Evolutionary conservation across 1,140 invertebrate species (phyloP), one percentile per base, ranked within the genome.

Genomic region (Trichoplusia ni): DNA sequence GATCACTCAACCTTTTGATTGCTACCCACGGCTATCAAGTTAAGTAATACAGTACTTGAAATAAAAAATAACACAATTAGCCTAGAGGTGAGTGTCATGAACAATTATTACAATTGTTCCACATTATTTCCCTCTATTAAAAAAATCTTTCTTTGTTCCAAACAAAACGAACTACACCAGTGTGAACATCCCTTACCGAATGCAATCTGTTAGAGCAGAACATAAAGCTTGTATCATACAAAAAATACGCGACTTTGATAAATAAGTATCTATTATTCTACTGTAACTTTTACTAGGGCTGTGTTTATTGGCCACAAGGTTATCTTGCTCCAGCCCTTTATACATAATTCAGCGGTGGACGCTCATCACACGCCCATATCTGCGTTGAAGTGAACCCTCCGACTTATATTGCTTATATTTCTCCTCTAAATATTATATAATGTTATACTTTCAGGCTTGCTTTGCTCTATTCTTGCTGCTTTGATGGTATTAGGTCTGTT

Each of bases 291-390:
- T 51, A 40, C 14, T 38, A 66, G 54, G 33, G 33, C 18, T 37
- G 47, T 51, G 51, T 63, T 56, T 62, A 58, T 71, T 40, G 60
- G 46, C 61, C 38, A 54, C 60, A 40, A 38, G 54, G 42, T 64
- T 62, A 53, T 64, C 61, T 62, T 47, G 38, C 33, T 44, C 51
- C 64, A 44, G 31, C 42, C 62, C 67, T 64, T 67, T 59, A 73
- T 73, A 63, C 61, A 73, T 73, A 59, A 73, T 73, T 73, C 71
- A 73, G 68, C 14, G 47, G 29, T 51, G 56, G 14, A 29, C 69
- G 65, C 56, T 46, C 69, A 72, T 72, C 69, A 72, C 65, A 59
- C 68, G 60, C 53, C 40, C 27, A 46, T 58, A 62, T 63, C 68
- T n/a, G 67, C 23, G 54, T 16, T 38, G 40, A 47, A 31, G n/a